These are phyloP conservation scores for Prunella strophiata DNA, from an alignment of 2,797 vertebrate species.

Conservation along the genomic window DNA sequence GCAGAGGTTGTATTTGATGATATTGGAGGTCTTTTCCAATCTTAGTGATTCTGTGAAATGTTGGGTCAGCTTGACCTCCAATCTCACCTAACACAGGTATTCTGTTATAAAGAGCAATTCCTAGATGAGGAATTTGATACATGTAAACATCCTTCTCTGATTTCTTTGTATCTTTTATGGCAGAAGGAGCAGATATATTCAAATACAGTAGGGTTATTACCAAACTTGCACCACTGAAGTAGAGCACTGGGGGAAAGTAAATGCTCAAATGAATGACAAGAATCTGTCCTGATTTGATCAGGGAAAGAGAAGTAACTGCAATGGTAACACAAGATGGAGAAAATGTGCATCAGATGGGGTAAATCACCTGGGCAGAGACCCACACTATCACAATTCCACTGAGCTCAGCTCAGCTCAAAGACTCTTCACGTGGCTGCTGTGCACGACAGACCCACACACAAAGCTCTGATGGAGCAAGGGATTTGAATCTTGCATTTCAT, in stretches of 20 bases:
- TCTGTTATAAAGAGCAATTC: not conserved
- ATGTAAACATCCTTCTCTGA: accelerated
- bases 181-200: not conserved
- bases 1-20: not conserved
- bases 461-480: not conserved
- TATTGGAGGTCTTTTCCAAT: not conserved
- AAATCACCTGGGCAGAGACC: not conserved
- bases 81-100: accelerated
- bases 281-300: not conserved
- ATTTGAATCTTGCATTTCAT: constrained; percentile 18
- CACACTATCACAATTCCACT: not conserved
- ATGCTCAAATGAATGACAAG: not conserved
- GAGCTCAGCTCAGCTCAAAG: not conserved
- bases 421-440: accelerated
- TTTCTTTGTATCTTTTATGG: not conserved
- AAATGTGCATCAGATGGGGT: not conserved
- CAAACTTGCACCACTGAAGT: not conserved
- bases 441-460: not conserved
- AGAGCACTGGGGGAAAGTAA: not conserved
- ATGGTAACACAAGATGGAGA: not conserved
- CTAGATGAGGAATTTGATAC: not conserved
- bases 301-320: not conserved
- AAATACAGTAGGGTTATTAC: not conserved
- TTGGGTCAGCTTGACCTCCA: not conserved
- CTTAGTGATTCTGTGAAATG: not conserved